Evolutionary conservation across 2,113 vertebrate genomes (phyloP).

Genomic region (Leptosomus discolor): DNA sequence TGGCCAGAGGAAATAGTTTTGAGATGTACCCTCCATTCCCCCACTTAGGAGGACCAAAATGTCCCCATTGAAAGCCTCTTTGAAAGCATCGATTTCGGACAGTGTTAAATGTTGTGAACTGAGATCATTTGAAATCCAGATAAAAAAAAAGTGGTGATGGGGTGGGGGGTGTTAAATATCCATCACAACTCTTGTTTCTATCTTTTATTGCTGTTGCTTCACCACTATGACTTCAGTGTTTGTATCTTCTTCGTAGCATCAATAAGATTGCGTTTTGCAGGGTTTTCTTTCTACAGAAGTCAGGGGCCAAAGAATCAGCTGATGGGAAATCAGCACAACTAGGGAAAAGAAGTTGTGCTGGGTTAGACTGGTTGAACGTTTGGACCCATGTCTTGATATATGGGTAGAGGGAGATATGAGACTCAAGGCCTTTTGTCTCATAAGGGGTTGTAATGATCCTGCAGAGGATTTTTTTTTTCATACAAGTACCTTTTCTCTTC

Average conservation of each 20-base stretch:
- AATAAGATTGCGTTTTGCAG: background rate
- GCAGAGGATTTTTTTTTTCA: background rate
- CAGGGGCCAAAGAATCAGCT: background rate
- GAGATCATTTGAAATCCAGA: background rate
- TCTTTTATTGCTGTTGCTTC: background rate
- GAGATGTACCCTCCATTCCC: background rate
- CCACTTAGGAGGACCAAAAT: background rate
- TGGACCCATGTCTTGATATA: background rate
- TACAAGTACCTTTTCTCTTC: background rate
- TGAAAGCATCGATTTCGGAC: background rate
- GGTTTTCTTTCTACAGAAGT: background rate
- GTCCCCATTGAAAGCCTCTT: background rate
- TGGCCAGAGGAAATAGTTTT: background rate
- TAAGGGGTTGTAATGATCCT: background rate
- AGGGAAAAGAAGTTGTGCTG: background rate
- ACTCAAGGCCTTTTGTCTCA: background rate
- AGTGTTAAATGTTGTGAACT: background rate
- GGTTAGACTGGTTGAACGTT: background rate
- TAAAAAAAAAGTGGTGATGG: too few relatives aligned
- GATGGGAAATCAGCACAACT: background rate
- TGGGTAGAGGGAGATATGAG: background rate
- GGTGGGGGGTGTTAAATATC: background rate
- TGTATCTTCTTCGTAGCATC: background rate
- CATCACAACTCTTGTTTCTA: background rate
- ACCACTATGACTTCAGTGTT: background rate